These are phyloP conservation scores for Merops nubicus DNA, from an alignment of 2,113 vertebrate species.

Conservation along the genomic window DNA sequence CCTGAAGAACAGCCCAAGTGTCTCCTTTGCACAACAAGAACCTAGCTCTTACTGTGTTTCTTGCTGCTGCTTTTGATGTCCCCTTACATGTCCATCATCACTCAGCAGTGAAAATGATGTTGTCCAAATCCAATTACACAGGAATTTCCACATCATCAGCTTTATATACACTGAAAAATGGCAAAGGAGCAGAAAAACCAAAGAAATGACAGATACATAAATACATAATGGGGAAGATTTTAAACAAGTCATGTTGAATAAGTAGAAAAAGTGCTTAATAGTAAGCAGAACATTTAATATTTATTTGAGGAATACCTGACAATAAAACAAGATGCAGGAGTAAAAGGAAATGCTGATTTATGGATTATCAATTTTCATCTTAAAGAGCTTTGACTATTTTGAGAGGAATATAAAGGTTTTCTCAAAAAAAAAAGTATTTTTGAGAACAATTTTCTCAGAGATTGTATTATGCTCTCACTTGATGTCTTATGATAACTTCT, in stretches of 20 bases:
- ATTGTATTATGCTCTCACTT: not conserved
- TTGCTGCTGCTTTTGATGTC: not conserved
- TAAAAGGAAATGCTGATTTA: not conserved
- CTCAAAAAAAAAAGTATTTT: fast-evolving
- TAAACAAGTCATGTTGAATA: not conserved
- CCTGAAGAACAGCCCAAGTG: not conserved
- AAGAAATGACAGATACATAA: not conserved
- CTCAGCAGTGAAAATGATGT: not conserved
- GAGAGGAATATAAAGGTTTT: not conserved
- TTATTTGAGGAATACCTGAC: not conserved
- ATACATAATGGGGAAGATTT: not conserved
- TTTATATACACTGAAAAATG: not conserved
- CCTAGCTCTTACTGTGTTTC: not conserved
- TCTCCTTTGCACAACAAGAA: not conserved
- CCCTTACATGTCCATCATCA: not conserved
- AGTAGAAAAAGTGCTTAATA: not conserved
- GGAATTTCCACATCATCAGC: not conserved
- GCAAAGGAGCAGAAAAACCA: not conserved
- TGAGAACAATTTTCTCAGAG: not conserved
- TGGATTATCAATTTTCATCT: too few species aligned
- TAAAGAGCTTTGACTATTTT: not conserved
- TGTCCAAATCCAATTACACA: not conserved
- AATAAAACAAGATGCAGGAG: not conserved
- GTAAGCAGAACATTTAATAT: not conserved
- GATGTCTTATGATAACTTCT: not conserved